Evolutionary conservation across 2,888 invertebrate genomes (phyloP).

Genomic region (Eumacrocentrus americanus): DNA sequence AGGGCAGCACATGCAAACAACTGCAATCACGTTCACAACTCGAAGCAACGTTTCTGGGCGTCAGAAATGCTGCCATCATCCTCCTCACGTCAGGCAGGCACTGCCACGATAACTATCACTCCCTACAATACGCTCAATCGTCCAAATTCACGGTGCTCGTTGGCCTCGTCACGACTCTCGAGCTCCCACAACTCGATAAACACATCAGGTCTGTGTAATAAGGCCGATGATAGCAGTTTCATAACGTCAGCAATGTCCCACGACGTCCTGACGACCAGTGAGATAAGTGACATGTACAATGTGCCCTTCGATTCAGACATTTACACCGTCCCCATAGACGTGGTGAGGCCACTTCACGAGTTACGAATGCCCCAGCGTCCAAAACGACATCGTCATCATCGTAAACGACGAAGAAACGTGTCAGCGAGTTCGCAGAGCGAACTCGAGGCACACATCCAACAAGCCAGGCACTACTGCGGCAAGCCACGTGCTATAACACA

Average conservation of each 20-base stretch:
- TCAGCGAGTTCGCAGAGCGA: slow-evolving; percentile 63
- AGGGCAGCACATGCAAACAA: slow-evolving; percentile 34
- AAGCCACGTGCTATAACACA: slow-evolving; percentile 57
- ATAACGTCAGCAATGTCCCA: slow-evolving; percentile 90
- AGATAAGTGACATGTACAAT: slow-evolving; percentile 82
- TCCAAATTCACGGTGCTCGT: slow-evolving; percentile 78
- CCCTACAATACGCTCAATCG: slow-evolving; percentile 62
- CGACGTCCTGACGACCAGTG: slow-evolving; percentile 78
- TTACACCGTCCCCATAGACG: slow-evolving; percentile 85
- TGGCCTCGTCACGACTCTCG: slow-evolving; percentile 79
- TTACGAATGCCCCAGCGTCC: slow-evolving; percentile 62
- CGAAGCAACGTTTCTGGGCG: slow-evolving; percentile 62
- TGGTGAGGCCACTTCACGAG: slow-evolving; percentile 69
- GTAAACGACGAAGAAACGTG: slow-evolving; percentile 62
- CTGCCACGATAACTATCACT: slow-evolving; percentile 55
- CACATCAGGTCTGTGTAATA: slow-evolving; percentile 69
- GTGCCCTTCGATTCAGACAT: slow-evolving; percentile 89
- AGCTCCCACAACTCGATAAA: slow-evolving; percentile 81
- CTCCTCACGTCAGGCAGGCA: slow-evolving; percentile 51
- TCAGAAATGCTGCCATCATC: slow-evolving; percentile 69
- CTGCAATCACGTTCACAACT: slow-evolving; percentile 33
- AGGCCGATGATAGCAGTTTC: slow-evolving; percentile 83
- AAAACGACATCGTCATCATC: slow-evolving; percentile 60
- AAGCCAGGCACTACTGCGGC: slow-evolving; percentile 57
- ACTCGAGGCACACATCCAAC: slow-evolving; percentile 57